Evolutionary conservation across 2,888 invertebrate species (phyloP), one percentile per base, ranked within the genome.

Genomic region (Tetanocera ferruginea): DNA sequence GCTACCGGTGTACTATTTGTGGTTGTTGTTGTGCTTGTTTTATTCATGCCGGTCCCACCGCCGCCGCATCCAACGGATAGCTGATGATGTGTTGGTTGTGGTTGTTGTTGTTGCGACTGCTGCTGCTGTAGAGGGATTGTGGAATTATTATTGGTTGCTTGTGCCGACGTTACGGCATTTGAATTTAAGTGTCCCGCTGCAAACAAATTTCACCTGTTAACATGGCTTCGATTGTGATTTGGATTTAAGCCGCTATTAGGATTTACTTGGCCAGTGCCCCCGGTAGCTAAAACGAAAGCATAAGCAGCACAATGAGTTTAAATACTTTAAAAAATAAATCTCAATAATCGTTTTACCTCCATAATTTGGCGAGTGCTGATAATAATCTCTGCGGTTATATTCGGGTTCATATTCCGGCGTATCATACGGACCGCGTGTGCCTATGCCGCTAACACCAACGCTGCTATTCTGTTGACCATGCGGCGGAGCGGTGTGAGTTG

Each of bases 141-240:
- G 79, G 79, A 79, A 49, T 83, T 76, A 71, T 69, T 78, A 76
- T 69, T 76, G 76, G 60, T 69, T 80, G 80, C 76, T 80, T 81
- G 79, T 80, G 82, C 79, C 83, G 80, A 79, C 80, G 81, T 79
- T 78, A 80, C 73, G 80, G 77, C 80, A 80, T 82, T 81, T 78
- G 81, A 76, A 78, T 82, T 83, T 81, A 73, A 76, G 78, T 85
- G 83, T 83, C 83, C 85, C 82, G 83, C 82, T 80, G 82, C 84
- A 82, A 87, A 84, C 84, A 87, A 86, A 86, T 89, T 89, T 89
- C 89, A 89, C 89, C 89, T 89, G 79, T 89, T 89, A 84, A 89
- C 89, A 80, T 89, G 89, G 66, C 86, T 89, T 77, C 89, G 89
- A 84, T 87, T 89, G 83, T 89, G 89, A 84, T 87, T 89, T 60